Base-by-base conservation (phyloP, 2,888 invertebrate genomes). In the Drosophila lutescens region DNA sequence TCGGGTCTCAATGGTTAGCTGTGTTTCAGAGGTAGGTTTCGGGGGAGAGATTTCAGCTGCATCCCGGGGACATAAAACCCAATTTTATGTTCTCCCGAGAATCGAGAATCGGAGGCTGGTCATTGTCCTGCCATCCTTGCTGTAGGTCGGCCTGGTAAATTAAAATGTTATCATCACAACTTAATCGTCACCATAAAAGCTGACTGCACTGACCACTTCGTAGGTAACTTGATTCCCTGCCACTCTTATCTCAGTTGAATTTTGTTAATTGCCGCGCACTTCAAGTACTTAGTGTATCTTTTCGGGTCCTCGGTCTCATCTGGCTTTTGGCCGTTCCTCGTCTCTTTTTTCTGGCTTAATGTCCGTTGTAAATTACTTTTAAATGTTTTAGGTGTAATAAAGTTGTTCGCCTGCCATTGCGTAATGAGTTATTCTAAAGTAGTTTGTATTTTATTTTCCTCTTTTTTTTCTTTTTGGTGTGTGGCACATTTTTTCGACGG, bases 181-280 rank as follows among this genome's bases (percentile, higher is more conserved):
- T 86, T 80, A 80, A 88, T 86, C 85, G 76, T 71, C 51, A 54
- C 74, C 67, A 80, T 82, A 76, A 86, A 88, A 53, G 56, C 70
- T 70, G 56, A 32, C 61, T 49, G 38, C 50, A 46, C 59, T 71
- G 60, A 66, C 62, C 54, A 58, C 63, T 43, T 23, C 30, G 47
- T 47, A 30, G 17, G 76, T 72, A 79, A 78, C 79, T 70, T 70
- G 82, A 84, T 79, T 76, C 74, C 40, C 26, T 73, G 15, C 62
- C 13, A 49, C 44, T 46, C 49, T 87, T 88, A 85, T 87, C 84
- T 79, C 73, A 70, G 66, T 79, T 76, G 43, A 79, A 83, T 86
- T 86, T 85, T 80, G 88, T 85, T 85, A 88, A 85, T 85, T 85
- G 86, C 85, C 79, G 87, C 86, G 80, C 83, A 84, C 81, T 86